A percentile compares a stretch with the other conserved stretches of the same genome.
These are phyloP conservation scores for Uropsilus gracilis DNA, from an alignment of 2,113 vertebrate species.

Conservation along the genomic window DNA sequence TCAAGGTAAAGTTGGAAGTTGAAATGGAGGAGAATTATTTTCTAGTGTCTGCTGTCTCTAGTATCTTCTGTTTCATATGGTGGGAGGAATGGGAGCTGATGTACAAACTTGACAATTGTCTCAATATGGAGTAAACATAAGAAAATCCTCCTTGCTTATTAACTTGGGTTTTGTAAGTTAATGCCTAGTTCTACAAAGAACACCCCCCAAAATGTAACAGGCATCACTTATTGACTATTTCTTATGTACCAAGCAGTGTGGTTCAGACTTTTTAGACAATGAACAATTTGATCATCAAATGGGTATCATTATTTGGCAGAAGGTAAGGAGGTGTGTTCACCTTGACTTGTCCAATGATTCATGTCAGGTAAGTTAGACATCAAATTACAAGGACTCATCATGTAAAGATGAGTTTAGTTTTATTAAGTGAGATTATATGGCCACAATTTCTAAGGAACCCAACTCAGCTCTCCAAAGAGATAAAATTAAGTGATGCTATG, in stretches of 20 bases:
- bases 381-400: background rate
- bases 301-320: background rate
- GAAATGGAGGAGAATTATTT: background rate
- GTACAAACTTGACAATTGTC: background rate
- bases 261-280: background rate
- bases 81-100: background rate
- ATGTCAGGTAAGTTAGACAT: background rate
- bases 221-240: background rate
- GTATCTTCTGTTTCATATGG: background rate
- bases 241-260: background rate
- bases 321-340: background rate
- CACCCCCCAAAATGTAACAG: background rate
- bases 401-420: background rate
- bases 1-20: background rate
- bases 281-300: background rate
- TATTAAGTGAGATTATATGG: background rate
- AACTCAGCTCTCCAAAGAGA: background rate
- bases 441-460: background rate
- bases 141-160: background rate
- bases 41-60: background rate
- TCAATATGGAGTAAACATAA: background rate
- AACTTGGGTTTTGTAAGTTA: background rate
- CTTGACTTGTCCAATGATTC: background rate
- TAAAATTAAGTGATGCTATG: background rate
- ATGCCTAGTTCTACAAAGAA: conserved; percentile 15